Evolutionary conservation across 2,888 invertebrate species (phyloP), one percentile per base, ranked within the genome.

Genomic region (Amiota minor): DNA sequence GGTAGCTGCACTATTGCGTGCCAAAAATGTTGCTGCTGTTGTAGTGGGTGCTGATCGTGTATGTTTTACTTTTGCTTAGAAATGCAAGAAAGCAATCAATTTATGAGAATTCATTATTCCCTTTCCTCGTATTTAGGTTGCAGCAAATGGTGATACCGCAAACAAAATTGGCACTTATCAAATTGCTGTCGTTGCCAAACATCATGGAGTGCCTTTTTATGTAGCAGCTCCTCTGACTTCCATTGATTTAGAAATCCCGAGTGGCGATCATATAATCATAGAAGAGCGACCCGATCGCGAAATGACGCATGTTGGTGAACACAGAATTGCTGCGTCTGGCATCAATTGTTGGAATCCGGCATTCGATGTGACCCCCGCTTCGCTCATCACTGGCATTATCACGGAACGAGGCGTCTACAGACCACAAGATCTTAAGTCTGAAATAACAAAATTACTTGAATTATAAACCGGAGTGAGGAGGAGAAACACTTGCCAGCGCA

Each of bases 161-260:
- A 99, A 99, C 89, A 99, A 99, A 92, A 98, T 99, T 87, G 99
- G 98, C 83, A 97, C 97, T 14, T 97, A 97, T 89, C 97, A 97
- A 92, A 95, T 99, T 86, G 98, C 98, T 0, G 95, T 99, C 68
- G 92, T 96, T 64, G 98, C 98, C 0, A 95, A 96, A 85, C 91
- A 97, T 89, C 98, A 99, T 87, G 92, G 92, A 49, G 95, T 99
- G 75, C 97, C 98, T 72, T 99, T 99, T 90, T 99, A 96, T 89
- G 94, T 99, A 23, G 98, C 98, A 1, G 98, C 98, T 6, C 98
- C 99, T 0, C 92, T 94, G 67, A 97, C 97, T 6, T 96, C 98
- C 0, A 95, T 98, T 83, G 98, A 99, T 90, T 92, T 94, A 87
- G 91, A 91, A 71, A 93, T 97, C 74, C 91, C 92, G 1, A 93